Base-by-base conservation (phyloP, 2,888 invertebrate genomes). In the Pediacus dermestoides region DNA sequence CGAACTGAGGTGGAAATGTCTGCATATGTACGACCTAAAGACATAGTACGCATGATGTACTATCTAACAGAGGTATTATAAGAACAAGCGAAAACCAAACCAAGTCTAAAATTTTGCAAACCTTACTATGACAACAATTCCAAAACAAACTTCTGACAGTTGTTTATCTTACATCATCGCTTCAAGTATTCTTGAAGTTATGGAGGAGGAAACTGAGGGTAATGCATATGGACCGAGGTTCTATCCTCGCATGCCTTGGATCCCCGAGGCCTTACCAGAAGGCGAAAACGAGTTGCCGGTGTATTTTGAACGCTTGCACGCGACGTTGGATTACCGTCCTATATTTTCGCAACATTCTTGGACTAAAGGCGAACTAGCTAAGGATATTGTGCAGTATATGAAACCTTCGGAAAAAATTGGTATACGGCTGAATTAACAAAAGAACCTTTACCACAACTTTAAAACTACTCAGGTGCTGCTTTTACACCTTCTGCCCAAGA, bases 401-500 rank as follows among this genome's bases (percentile, higher is more conserved):
- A 75, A 73, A 48, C 85, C 86, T 0, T 75, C 75, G 14, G 84
- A 87, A 63, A 78, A 80, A 7, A 85, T 80, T 33, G 87, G 83
- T n/a, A n/a, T n/a, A n/a, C n/a, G n/a, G n/a, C n/a, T n/a, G n/a
- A n/a, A n/a, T n/a, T n/a, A n/a, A n/a, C n/a, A n/a, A n/a, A n/a
- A n/a, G n/a, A n/a, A n/a, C n/a, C n/a, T n/a, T n/a, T n/a, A n/a
- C n/a, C n/a, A n/a, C n/a, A n/a, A n/a, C n/a, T n/a, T n/a, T n/a
- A n/a, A n/a, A n/a, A n/a, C n/a, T n/a, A n/a, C n/a, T n/a, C n/a
- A n/a, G n/a, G n/a, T 26, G 48, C 66, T 8, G 57, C 60, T 18
- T 81, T 75, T 55, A 75, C 76, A 1, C 79, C 79, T 3, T 61
- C 70, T 15, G 75, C 74, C 1, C 70, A 69, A 37, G 63, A 68